Evolutionary conservation across 1,140 invertebrate species (phyloP).

Genomic region (Atopsyche davidsoni): DNA sequence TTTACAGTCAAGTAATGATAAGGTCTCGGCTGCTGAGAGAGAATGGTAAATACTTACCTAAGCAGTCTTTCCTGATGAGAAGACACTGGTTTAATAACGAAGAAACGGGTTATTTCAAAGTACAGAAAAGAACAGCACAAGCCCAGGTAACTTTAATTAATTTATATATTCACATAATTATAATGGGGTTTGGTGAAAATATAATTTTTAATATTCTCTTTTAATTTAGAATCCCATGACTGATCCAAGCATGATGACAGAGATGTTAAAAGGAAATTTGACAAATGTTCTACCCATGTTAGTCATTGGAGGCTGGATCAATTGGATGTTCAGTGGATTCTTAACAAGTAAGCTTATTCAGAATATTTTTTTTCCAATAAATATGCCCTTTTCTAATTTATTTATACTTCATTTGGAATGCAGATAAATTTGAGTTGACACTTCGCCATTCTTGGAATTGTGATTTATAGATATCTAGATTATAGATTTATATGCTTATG

Average conservation of each 20-base stretch:
- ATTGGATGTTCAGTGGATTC: slow-evolving; percentile 99
- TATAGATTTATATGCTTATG: too few relatives aligned
- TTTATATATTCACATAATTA: neutral
- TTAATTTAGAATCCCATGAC: slow-evolving; percentile 83
- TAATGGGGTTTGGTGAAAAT: neutral
- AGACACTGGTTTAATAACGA: slow-evolving; percentile 96
- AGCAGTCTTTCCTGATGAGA: slow-evolving; percentile 89
- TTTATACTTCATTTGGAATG: too few relatives aligned
- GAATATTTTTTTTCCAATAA: too few relatives aligned
- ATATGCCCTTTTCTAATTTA: slow-evolving; percentile 13
- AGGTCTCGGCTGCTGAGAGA: slow-evolving; percentile 86
- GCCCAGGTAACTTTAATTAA: slow-evolving; percentile 43
- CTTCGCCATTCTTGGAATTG: too few relatives aligned
- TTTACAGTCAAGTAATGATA: slow-evolving; percentile 87
- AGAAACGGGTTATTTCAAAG: slow-evolving; percentile 87
- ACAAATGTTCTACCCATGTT: slow-evolving; percentile 99
- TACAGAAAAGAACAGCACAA: slow-evolving; percentile 77
- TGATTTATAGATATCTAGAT: slow-evolving; percentile 1
- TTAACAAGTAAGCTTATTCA: slow-evolving; percentile 75
- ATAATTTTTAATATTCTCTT: neutral
- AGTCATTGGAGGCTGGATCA: slow-evolving; percentile 98
- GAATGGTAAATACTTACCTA: slow-evolving; percentile 96
- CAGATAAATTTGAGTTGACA: too few relatives aligned
- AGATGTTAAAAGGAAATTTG: slow-evolving; percentile 98
- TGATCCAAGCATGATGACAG: slow-evolving; percentile 97